A percentile compares a stretch with the other conserved stretches of the same genome.
These are phyloP conservation scores for Hippocampus guttulatus DNA, from an alignment of 2,113 vertebrate species.

Conservation along the genomic window DNA sequence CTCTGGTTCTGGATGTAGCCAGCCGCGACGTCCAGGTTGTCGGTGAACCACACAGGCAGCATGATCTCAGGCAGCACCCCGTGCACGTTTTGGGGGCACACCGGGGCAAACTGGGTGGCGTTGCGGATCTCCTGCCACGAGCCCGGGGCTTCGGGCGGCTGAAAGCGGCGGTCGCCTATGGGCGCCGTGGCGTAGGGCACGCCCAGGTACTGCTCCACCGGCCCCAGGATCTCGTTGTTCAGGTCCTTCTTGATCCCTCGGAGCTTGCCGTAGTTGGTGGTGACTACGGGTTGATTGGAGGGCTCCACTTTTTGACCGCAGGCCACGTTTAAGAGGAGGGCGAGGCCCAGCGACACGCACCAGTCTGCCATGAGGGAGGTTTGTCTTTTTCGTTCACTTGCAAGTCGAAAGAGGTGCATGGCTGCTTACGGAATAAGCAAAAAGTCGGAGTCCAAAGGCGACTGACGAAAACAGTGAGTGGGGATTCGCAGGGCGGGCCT, in stretches of 20 bases:
- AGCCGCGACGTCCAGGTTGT: constrained; percentile 85
- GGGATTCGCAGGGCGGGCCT: constrained; percentile 6
- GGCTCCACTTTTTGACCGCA: constrained; percentile 75
- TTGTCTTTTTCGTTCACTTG: constrained; percentile 36
- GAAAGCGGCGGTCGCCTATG: constrained; percentile 83
- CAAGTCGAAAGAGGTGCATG: constrained; percentile 42
- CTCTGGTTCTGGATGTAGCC: constrained; percentile 91
- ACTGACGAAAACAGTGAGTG: neutral
- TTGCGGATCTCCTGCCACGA: constrained; percentile 89
- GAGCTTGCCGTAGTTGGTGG: constrained; percentile 85
- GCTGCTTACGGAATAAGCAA: constrained; percentile 33
- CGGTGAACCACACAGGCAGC: constrained; percentile 91
- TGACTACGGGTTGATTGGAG: constrained; percentile 78
- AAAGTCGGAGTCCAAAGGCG: neutral
- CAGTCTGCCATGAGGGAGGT: constrained; percentile 53
- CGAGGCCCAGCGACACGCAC: constrained; percentile 60
- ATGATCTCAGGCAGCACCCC: constrained; percentile 88
- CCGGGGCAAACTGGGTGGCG: constrained; percentile 85
- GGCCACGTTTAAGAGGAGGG: constrained; percentile 67
- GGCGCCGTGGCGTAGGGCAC: constrained; percentile 88
- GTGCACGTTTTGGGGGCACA: constrained; percentile 88
- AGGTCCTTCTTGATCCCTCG: constrained; percentile 84
- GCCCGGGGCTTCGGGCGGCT: constrained; percentile 85
- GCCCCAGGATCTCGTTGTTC: constrained; percentile 90
- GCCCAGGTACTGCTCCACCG: constrained; percentile 86